phyloP scores from a whole-genome alignment of 2,888 invertebrate genomes.

The Dendrolimus houi region DNA sequence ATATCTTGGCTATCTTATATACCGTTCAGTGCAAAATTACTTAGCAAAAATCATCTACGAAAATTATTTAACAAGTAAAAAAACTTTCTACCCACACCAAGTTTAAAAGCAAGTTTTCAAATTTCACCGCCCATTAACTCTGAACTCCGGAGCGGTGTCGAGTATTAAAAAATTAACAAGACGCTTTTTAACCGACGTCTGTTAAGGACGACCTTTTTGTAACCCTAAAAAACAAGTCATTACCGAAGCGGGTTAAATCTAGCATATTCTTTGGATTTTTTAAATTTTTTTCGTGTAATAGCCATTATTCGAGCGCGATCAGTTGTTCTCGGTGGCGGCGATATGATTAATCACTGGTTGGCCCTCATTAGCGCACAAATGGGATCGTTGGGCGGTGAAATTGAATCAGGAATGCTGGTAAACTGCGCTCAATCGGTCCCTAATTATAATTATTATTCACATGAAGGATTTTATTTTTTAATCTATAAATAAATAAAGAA shows the following conservation, averaged over 20 bases:
- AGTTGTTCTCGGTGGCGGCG: slow-evolving; percentile 38
- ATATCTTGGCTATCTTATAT: too few relatives aligned
- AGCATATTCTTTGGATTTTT: slow-evolving; percentile 47
- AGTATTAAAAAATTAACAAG: slow-evolving; percentile 66
- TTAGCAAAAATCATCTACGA: too few relatives aligned
- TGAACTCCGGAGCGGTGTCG: slow-evolving; percentile 19
- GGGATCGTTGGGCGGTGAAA: slow-evolving; percentile 69
- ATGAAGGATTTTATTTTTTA: slow-evolving; percentile 17
- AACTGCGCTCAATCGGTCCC: slow-evolving; percentile 51
- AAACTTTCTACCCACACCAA: too few relatives aligned
- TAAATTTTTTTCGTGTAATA: slow-evolving; percentile 63
- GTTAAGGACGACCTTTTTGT: slow-evolving; percentile 69
- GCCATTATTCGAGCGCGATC: slow-evolving; percentile 66
- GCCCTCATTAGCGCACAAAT: slow-evolving; percentile 72
- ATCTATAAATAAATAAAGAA: neutral
- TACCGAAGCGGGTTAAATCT: slow-evolving; percentile 67
- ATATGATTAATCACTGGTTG: slow-evolving; percentile 72
- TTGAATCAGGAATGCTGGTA: slow-evolving; percentile 58
- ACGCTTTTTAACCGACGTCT: slow-evolving; percentile 52
- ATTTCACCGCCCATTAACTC: slow-evolving; percentile 57
- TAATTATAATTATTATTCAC: slow-evolving; percentile 66
- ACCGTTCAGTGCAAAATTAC: too few relatives aligned
- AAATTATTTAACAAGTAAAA: too few relatives aligned
- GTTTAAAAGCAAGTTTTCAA: slow-evolving; percentile 12
- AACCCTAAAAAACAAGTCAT: slow-evolving; percentile 76